Base-by-base conservation (phyloP, 2,888 invertebrate genomes). In the Xestia c-nigrum region DNA sequence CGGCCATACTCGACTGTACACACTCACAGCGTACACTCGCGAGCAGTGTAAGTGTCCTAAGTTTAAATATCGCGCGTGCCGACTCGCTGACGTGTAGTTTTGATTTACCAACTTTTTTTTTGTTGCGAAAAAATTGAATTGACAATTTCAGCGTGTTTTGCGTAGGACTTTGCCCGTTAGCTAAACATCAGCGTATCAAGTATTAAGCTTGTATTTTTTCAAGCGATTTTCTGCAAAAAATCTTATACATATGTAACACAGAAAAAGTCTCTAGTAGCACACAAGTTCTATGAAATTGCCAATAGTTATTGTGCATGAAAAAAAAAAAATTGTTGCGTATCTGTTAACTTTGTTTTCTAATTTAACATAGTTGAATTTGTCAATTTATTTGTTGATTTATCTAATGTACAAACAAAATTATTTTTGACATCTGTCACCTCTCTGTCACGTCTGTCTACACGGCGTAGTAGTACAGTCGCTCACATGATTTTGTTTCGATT, bases 1-100 rank as follows among this genome's bases (percentile, higher is more conserved):
- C 92, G 92, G 92, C 90, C 83, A 88, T 81, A 89, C 90, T 80
- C 80, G 86, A 83, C 86, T 88, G 94, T 93, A 93, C 93, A 91
- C 57, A 52, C 64, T 64, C 64, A 64, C 64, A 9, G 16, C 43
- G 46, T 78, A 68, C 76, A 68, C 89, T 84, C 88, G 89, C 86
- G 90, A 81, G 86, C 87, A 90, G 89, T 89, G 81, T 85, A 86
- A 80, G 73, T 69, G 87, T 87, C 83, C 78, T 80, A 79, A 87
- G 83, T 88, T 86, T 86, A 87, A 87, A 89, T 83, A 84, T 81
- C 85, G 74, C 85, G 78, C 85, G 83, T 87, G 87, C 84, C 80
- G 82, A 65, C 69, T 70, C 50, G 64, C 69, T 85, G 71, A 84
- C 83, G 82, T 70, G 74, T 74, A 74, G 57, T 74, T 77, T 82